phyloP scores from a whole-genome alignment of 1,140 invertebrate species.

The Pseudomyrmex concolor region DNA sequence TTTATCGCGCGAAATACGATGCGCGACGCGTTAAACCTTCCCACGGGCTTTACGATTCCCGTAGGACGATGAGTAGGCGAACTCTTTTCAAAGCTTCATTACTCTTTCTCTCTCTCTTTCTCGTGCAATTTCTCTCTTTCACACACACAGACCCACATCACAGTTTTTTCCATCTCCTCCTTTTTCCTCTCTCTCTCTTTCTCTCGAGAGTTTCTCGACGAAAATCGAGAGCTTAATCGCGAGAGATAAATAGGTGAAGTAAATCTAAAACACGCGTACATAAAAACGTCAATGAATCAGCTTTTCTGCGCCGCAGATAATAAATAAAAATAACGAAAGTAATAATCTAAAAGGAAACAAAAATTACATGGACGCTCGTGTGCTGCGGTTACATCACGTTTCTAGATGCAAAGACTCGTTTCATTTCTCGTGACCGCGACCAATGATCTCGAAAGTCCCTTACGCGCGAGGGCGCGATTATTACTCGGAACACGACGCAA shows the following conservation, averaged over 20 bases:
- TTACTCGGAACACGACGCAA: conserved; percentile 32
- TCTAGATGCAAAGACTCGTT: conserved; percentile 25
- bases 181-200: background rate
- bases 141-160: too few relatives aligned
- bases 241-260: conserved; percentile 55
- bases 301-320: background rate
- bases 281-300: conserved; percentile 14
- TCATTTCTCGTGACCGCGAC: conserved; percentile 18
- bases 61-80: conserved; percentile 40
- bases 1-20: conserved; percentile 62
- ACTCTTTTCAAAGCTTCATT: conserved; percentile 39
- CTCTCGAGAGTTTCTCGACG: conserved; percentile 7
- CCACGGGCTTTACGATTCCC: conserved; percentile 55
- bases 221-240: conserved; percentile 40
- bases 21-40: conserved; percentile 60
- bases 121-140: background rate
- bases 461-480: conserved; percentile 18
- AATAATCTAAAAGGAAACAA: background rate
- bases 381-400: conserved; percentile 40
- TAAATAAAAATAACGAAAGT: background rate
- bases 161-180: too few relatives aligned
- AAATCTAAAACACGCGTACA: conserved; percentile 20
- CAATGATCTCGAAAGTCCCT: conserved; percentile 36
- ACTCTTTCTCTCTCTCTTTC: conserved; percentile 3
- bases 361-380: too few relatives aligned